Evolutionary conservation across 2,888 invertebrate genomes (phyloP).

Genomic region (Perizoma affinitatum): DNA sequence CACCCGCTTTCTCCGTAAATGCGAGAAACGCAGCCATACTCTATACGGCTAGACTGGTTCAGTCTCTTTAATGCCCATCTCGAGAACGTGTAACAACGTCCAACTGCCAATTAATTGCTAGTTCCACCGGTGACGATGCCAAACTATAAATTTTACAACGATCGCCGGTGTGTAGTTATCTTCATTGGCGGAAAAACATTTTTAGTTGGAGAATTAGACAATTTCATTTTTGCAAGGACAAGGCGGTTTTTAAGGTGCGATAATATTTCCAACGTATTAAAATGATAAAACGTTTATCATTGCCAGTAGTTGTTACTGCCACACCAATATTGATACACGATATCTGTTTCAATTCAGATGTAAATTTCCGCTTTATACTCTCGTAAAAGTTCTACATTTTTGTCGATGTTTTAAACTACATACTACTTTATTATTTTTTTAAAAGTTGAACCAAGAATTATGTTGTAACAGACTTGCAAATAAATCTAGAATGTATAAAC

Average conservation of each 20-base stretch:
- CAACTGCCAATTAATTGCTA: constrained; percentile 71
- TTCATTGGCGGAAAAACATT: constrained; percentile 35
- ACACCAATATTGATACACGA: too few relatives aligned
- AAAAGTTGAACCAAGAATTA: constrained; percentile 7
- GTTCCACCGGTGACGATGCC: constrained; percentile 51
- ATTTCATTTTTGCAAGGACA: too few relatives aligned
- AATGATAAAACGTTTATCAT: too few relatives aligned
- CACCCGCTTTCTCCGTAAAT: constrained; percentile 1
- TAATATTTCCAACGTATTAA: too few relatives aligned
- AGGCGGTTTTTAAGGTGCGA: too few relatives aligned
- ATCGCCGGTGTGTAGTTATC: constrained; percentile 29
- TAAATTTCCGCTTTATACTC: too few relatives aligned
- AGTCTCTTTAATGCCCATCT: constrained; percentile 68
- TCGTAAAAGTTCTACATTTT: too few relatives aligned
- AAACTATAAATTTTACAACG: constrained; percentile 60
- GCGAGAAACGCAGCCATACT: constrained; percentile 34
- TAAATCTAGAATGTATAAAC: constrained; percentile 48
- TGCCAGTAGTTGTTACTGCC: too few relatives aligned
- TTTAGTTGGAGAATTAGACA: too few relatives aligned
- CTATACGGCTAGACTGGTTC: constrained; percentile 69
- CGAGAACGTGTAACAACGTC: constrained; percentile 59
- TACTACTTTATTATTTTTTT: not conserved
- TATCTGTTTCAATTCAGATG: too few relatives aligned
- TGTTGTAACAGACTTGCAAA: constrained; percentile 14
- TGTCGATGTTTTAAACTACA: too few relatives aligned